Conservation (phyloP, 2,888 invertebrate genomes). For the Cerastis leucographa region DNA sequence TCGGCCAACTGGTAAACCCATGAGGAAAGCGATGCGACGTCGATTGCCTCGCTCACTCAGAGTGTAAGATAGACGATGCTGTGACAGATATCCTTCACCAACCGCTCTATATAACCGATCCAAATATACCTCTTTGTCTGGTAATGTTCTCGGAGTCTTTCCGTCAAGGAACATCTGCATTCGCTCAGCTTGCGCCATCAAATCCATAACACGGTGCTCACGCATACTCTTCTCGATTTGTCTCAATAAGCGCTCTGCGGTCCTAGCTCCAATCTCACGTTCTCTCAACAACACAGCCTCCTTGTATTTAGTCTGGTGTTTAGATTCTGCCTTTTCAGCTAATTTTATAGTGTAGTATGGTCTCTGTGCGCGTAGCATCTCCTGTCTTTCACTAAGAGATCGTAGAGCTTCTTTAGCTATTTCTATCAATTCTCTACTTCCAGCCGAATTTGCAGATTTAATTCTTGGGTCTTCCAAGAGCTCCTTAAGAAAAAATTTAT, state of each 20-base stretch:
- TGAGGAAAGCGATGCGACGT: slow-evolving; percentile 86
- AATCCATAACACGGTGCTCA: slow-evolving; percentile 80
- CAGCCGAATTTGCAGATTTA: slow-evolving; percentile 82
- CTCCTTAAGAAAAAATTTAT: slow-evolving; percentile 85
- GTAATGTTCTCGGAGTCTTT: slow-evolving; percentile 84
- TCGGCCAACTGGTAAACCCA: slow-evolving; percentile 85
- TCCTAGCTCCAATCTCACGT: slow-evolving; percentile 82
- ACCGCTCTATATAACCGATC: slow-evolving; percentile 85
- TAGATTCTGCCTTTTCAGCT: slow-evolving; percentile 85
- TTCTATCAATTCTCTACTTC: slow-evolving; percentile 76
- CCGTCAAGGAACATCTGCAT: slow-evolving; percentile 86
- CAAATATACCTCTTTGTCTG: slow-evolving; percentile 84
- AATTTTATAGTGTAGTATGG: slow-evolving; percentile 86
- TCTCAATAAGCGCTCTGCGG: slow-evolving; percentile 81
- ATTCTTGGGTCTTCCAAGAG: slow-evolving; percentile 81
- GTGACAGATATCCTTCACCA: slow-evolving; percentile 84
- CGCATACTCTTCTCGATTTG: slow-evolving; percentile 82
- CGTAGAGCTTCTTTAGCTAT: slow-evolving; percentile 80
- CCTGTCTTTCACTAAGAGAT: slow-evolving; percentile 84
- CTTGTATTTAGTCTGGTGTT: slow-evolving; percentile 83
- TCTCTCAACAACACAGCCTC: slow-evolving; percentile 81
- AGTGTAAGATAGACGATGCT: slow-evolving; percentile 85
- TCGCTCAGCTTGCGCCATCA: slow-evolving; percentile 85
- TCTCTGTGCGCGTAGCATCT: slow-evolving; percentile 85
- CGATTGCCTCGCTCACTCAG: slow-evolving; percentile 87